Evolutionary conservation across 1,140 invertebrate species (phyloP).

Genomic region (Coenobita brevimanus): DNA sequence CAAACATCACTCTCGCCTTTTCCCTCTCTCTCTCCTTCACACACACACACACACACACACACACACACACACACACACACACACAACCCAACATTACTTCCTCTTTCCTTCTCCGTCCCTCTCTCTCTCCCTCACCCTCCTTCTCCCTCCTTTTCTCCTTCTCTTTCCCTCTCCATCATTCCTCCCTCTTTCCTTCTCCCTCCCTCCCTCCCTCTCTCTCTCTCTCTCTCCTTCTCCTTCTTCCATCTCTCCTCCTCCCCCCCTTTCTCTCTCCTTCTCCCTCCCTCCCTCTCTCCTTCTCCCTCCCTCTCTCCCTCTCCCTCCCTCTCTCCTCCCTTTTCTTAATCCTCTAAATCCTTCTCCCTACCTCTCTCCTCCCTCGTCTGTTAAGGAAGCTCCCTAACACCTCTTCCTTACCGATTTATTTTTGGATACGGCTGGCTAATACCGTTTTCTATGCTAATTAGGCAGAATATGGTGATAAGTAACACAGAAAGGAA

Average conservation of each 20-base stretch:
- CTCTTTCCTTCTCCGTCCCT: background rate
- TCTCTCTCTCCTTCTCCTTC: background rate
- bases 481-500: too few species aligned
- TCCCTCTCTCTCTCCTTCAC: too few species aligned
- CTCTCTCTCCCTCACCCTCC: background rate
- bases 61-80: too few species aligned
- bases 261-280: background rate
- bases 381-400: too few species aligned
- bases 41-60: too few species aligned
- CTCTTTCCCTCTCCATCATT: background rate
- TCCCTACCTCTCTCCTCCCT: background rate
- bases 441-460: too few species aligned
- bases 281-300: background rate
- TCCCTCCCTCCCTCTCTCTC: background rate
- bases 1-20: too few species aligned
- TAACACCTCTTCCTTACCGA: too few species aligned
- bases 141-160: background rate
- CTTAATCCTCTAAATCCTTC: background rate
- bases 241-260: background rate
- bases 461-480: too few species aligned
- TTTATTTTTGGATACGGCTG: too few species aligned
- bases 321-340: background rate
- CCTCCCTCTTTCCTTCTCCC: background rate
- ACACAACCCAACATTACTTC: background rate
- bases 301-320: slow-evolving; percentile 3